Percentiles rank a stretch among this genome's conserved stretches.
Conservation (phyloP, 2,797 vertebrate genomes). For the Echeneis naucrates region DNA sequence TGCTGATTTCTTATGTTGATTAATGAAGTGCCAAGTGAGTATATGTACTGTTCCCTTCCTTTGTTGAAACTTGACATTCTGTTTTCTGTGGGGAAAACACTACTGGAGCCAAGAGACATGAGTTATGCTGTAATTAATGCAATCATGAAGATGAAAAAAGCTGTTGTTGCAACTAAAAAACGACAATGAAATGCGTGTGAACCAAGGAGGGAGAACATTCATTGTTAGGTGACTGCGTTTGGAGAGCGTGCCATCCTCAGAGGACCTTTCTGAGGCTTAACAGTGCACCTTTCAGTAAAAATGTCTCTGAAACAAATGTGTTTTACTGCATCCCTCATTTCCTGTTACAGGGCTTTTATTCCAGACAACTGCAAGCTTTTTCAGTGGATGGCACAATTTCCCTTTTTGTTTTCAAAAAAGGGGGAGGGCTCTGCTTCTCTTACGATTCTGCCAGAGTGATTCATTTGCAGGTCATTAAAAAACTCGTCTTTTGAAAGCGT, state of each 20-base stretch:
- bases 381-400: slow-evolving; percentile 63
- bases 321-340: slow-evolving; percentile 48
- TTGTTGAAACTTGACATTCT: slow-evolving; percentile 75
- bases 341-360: slow-evolving; percentile 30
- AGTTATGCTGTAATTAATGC: slow-evolving; percentile 83
- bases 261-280: slow-evolving; percentile 26
- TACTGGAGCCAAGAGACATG: slow-evolving; percentile 71
- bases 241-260: slow-evolving; percentile 48
- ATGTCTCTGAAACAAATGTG: slow-evolving; percentile 57
- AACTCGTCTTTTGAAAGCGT: slow-evolving; percentile 76
- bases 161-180: slow-evolving; percentile 74
- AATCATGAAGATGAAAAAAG: slow-evolving; percentile 86
- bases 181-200: slow-evolving; percentile 61
- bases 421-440: slow-evolving; percentile 60
- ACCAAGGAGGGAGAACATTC: slow-evolving; percentile 54
- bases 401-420: slow-evolving; percentile 72
- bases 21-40: slow-evolving; percentile 83
- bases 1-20: slow-evolving; percentile 80
- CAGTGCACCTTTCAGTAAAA: slow-evolving; percentile 40
- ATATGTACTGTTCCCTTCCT: slow-evolving; percentile 74
- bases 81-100: slow-evolving; percentile 81
- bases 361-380: slow-evolving; percentile 52
- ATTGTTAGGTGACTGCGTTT: slow-evolving; percentile 56
- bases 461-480: slow-evolving; percentile 84
- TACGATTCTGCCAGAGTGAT: slow-evolving; percentile 78